A percentile compares a stretch with the other conserved stretches of the same genome.
Evolutionary conservation across 2,797 vertebrate species (phyloP).

Genomic region (Tolypeutes matacus): DNA sequence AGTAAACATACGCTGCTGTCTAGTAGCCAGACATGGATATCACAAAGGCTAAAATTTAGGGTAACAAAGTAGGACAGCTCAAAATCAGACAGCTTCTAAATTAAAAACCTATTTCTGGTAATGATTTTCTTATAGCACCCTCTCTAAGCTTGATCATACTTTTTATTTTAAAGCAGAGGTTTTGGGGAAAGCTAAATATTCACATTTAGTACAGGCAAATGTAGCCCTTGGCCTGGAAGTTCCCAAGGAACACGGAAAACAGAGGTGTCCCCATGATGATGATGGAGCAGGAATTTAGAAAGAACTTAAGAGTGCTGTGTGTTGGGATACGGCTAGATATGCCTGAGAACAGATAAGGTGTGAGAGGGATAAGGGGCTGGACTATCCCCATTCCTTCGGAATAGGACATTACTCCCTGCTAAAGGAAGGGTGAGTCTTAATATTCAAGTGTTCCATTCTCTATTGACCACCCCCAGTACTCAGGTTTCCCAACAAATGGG

Average conservation of each 20-base stretch:
- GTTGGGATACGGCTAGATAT: not conserved
- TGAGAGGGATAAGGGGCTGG: not conserved
- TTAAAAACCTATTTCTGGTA: constrained; percentile 66
- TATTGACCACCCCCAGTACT: not conserved
- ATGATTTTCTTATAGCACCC: constrained; percentile 31
- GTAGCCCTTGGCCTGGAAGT: not conserved
- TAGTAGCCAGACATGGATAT: not conserved
- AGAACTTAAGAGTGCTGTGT: not conserved
- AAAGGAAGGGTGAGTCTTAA: not conserved
- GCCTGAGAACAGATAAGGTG: not conserved
- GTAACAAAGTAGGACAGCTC: constrained; percentile 54
- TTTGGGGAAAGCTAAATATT: not conserved
- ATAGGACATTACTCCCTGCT: not conserved
- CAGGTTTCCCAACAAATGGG: not conserved
- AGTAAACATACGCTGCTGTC: not conserved
- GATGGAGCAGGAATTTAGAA: not conserved
- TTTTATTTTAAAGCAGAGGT: constrained; percentile 53
- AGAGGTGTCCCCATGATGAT: not conserved
- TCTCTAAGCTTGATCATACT: constrained; percentile 16
- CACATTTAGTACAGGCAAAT: not conserved
- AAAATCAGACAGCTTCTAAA: constrained; percentile 58
- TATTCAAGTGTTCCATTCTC: not conserved
- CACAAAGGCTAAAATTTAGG: constrained; percentile 55
- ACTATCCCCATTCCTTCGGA: not conserved
- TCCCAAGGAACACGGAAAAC: not conserved